Evolutionary conservation across 1,140 invertebrate species (phyloP), one percentile per base, ranked within the genome.

Genomic region (Dendrolimus kikuchii): DNA sequence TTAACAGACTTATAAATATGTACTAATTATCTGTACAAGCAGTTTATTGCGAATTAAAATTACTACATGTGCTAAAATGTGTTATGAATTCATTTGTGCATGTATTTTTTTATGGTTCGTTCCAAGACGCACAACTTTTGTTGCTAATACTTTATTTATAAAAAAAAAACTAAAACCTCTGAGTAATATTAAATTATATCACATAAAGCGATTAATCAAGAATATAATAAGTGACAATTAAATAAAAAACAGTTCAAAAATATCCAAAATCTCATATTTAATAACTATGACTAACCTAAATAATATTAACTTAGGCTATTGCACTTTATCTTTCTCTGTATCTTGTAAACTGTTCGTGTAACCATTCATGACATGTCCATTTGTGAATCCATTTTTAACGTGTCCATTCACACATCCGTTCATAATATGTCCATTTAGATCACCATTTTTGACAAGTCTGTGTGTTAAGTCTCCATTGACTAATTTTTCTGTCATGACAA

Each of bases 261-360:
- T 46, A 7, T 8, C 46, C 46, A 46, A 46, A 46, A 46, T 38
- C 38, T 38, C 38, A 23, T 37, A 46, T 8, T 46, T 36, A 23
- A 6, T 37, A 46, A 37, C 36, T 45, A 49, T 8, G 9, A 37
- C 36, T 55, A 59, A 55, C 53, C 50, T 60, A 64, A 42, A 23
- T 23, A 23, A 23, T 1, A 23, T 23, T 23, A 23, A 23, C 23
- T 23, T 50, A 54, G 50, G 49, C 61, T 85, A 85, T 64, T 81
- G 79, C 58, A 75, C 60, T 67, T 85, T 85, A 54, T 77, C 71
- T 63, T 83, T 83, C 23, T 64, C 57, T 59, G 58, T 62, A 10
- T 53, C 47, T 43, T 23, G 23, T 23, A 23, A 23, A 23, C 23
- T 23, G 23, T 23, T 60, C 55, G 40, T 74, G 55, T 41, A 49